Conservation (phyloP, 2,888 invertebrate species). For the Branchipolynoe longqiensis region DNA sequence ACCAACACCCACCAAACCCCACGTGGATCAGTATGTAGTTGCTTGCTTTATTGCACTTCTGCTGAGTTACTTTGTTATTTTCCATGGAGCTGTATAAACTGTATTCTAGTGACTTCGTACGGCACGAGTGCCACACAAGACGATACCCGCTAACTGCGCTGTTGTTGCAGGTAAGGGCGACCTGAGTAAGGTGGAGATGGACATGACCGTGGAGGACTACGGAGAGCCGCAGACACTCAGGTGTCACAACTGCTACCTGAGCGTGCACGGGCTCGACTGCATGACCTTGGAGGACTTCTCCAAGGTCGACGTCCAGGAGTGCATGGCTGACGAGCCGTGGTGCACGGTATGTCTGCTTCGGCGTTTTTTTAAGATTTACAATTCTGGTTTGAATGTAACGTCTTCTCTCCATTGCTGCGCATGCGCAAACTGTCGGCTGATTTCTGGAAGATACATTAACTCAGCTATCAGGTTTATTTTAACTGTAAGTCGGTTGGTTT, state of each 20-base stretch:
- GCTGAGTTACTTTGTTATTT: no score
- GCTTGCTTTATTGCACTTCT: no score
- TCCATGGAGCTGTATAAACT: no score
- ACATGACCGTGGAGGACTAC: slow-evolving; percentile 53
- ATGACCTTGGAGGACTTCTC: slow-evolving; percentile 40
- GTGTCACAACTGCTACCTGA: slow-evolving; percentile 57
- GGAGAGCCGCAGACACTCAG: slow-evolving; percentile 28
- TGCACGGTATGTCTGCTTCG: slow-evolving; percentile 45
- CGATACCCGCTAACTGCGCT: neutral
- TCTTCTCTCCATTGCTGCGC: no score
- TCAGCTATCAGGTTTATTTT: no score
- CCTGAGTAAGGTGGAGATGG: slow-evolving; percentile 48
- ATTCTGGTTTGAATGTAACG: neutral
- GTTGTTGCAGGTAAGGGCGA: slow-evolving; percentile 43
- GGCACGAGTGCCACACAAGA: no score
- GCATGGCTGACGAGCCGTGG: slow-evolving; percentile 42
- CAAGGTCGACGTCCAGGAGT: slow-evolving; percentile 22
- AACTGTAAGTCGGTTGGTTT: no score
- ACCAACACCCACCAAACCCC: no score
- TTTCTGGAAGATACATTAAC: no score
- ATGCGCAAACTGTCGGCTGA: no score
- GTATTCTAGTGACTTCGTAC: no score
- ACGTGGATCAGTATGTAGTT: no score
- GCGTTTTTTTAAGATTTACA: neutral
- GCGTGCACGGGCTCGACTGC: slow-evolving; percentile 50